phyloP scores from a whole-genome alignment of 2,113 vertebrate genomes.

The Oceanodroma tethys region DNA sequence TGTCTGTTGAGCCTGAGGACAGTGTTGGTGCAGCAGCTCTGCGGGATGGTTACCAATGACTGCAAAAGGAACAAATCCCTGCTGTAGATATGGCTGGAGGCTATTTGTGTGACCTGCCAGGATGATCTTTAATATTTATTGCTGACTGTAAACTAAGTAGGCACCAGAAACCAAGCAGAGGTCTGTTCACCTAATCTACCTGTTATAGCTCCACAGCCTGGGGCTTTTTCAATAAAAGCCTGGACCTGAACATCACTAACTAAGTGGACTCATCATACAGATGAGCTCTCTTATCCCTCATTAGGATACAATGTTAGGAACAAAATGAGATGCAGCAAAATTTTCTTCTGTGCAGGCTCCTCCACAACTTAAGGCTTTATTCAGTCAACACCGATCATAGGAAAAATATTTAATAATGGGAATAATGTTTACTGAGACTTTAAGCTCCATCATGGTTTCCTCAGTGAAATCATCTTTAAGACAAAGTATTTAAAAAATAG shows the following conservation, averaged over 20 bases:
- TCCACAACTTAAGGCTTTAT: not conserved
- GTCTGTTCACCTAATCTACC: constrained; percentile 19
- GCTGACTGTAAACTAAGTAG: not conserved
- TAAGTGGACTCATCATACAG: not conserved
- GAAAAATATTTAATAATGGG: not conserved
- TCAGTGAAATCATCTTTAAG: not conserved
- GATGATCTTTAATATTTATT: not conserved
- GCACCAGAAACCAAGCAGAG: not conserved
- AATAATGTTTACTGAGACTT: not conserved
- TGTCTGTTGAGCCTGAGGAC: not conserved
- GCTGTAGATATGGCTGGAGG: not conserved
- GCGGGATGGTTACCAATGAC: fast-evolving
- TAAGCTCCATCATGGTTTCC: not conserved
- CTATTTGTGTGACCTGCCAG: not conserved
- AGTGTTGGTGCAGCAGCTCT: not conserved
- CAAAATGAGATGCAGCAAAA: not conserved
- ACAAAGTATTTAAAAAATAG: not conserved
- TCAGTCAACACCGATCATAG: not conserved
- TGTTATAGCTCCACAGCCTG: not conserved
- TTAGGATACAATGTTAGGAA: not conserved
- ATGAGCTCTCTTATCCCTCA: not conserved
- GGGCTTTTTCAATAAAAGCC: not conserved
- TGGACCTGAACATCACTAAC: not conserved
- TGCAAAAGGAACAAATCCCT: not conserved
- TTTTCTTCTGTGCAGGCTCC: not conserved